Evolutionary conservation across 2,797 vertebrate species (phyloP).

Genomic region (Oreonectes daqikongensis): DNA sequence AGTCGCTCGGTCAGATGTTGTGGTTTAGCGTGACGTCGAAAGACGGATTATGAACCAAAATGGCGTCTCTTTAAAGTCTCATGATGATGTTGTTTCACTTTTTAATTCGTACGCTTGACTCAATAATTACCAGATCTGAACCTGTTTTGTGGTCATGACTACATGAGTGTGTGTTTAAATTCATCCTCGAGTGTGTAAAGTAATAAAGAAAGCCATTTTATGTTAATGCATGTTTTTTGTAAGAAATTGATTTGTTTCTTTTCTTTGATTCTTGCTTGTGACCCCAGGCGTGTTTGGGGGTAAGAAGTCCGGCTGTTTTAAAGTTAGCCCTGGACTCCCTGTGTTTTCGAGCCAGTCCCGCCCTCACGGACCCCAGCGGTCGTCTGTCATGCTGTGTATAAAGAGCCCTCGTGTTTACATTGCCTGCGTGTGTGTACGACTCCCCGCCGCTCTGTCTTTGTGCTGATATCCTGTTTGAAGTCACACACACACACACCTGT

Average conservation of each 20-base stretch:
- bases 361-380: conserved; percentile 44
- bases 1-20: too few species aligned
- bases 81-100: conserved; percentile 46
- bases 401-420: conserved; percentile 56
- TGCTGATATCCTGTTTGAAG: conserved; percentile 49
- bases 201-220: too few species aligned
- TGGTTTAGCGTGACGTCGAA: too few species aligned
- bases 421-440: conserved; percentile 39
- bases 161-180: background rate
- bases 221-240: too few species aligned
- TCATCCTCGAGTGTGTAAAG: too few species aligned
- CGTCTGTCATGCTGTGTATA: conserved; percentile 52
- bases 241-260: too few species aligned
- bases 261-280: too few species aligned
- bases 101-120: background rate
- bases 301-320: background rate
- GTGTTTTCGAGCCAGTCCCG: background rate
- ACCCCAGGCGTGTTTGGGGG: background rate
- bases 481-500: conserved; percentile 41
- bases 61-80: conserved; percentile 52
- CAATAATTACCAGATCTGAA: conserved; percentile 10
- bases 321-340: background rate
- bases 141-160: background rate
- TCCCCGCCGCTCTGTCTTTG: conserved; percentile 26
- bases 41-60: conserved; percentile 50